phyloP scores from a whole-genome alignment of 2,113 vertebrate genomes.

The Meles meles region DNA sequence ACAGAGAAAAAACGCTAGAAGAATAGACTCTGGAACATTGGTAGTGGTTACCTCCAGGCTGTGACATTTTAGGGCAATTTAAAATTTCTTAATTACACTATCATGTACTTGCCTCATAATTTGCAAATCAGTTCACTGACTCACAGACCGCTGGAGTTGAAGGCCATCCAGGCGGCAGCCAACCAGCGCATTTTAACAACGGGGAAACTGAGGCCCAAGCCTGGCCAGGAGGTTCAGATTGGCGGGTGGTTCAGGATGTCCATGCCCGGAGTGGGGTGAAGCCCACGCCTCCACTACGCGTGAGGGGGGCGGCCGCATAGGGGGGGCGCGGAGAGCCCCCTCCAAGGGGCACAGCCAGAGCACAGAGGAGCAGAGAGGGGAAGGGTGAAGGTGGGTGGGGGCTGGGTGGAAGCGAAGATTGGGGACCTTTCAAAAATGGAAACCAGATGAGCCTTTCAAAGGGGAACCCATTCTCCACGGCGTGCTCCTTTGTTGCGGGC shows the following conservation, averaged over 20 bases:
- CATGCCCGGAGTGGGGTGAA: not conserved
- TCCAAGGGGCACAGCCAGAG: not conserved
- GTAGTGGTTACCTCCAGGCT: not conserved
- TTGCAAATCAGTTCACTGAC: not conserved
- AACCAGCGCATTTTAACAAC: not conserved
- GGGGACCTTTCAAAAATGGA: constrained; percentile 73
- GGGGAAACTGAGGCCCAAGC: constrained; percentile 42
- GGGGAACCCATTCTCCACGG: constrained; percentile 62
- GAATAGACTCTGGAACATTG: not conserved
- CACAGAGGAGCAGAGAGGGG: not conserved
- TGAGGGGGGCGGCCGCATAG: not conserved
- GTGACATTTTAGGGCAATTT: constrained; percentile 1
- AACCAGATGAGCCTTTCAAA: constrained; percentile 70
- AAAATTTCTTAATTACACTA: not conserved
- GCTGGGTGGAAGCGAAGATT: constrained; percentile 58
- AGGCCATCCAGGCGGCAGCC: not conserved
- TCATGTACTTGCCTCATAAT: not conserved
- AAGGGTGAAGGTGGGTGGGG: not conserved
- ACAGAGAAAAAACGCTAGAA: not conserved
- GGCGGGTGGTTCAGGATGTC: not conserved
- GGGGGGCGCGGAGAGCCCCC: not conserved
- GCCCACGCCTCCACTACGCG: not conserved
- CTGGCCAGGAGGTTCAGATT: not conserved
- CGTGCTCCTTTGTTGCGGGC: constrained; percentile 61
- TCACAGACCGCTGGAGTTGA: not conserved